These are phyloP conservation scores for Metridium senile DNA, from an alignment of 92 coral and sea anemone species.

Conservation along the genomic window DNA sequence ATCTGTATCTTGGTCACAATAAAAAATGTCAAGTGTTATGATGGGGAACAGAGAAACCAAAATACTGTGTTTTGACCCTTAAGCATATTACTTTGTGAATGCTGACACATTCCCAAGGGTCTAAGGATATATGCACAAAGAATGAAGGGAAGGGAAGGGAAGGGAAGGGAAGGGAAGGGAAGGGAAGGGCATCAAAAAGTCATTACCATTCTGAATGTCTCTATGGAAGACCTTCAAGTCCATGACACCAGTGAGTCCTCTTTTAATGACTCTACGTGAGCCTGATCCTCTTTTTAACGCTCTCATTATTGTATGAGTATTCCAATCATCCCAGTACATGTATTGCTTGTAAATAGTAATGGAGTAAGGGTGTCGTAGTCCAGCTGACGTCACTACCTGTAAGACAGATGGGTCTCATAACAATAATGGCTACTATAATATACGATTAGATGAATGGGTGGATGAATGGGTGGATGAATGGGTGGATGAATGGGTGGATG, in stretches of 20 bases:
- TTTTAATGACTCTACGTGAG: constrained; percentile 56
- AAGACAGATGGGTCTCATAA: not conserved
- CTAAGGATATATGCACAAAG: no score
- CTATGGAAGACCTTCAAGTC: constrained; percentile 85
- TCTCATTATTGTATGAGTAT: constrained; percentile 72
- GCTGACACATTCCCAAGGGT: no score
- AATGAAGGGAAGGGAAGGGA: no score
- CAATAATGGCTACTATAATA: not conserved
- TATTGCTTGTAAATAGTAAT: constrained; percentile 71
- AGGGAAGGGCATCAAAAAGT: no score
- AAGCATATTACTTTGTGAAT: no score
- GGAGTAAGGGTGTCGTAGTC: constrained; percentile 90
- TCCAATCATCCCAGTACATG: constrained; percentile 99
- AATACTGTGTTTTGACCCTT: no score
- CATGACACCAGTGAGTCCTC: constrained; percentile 59
- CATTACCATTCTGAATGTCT: constrained; percentile 74
- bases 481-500: not conserved
- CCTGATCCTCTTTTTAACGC: constrained; percentile 65
- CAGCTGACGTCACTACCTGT: constrained; percentile 51
- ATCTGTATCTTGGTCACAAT: no score
- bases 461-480: not conserved
- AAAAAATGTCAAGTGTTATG: no score
- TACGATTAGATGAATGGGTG: not conserved
- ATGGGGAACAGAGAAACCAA: no score
- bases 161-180: no score